Conservation (phyloP, 2,888 invertebrate species). For the Cyaniris semiargus region DNA sequence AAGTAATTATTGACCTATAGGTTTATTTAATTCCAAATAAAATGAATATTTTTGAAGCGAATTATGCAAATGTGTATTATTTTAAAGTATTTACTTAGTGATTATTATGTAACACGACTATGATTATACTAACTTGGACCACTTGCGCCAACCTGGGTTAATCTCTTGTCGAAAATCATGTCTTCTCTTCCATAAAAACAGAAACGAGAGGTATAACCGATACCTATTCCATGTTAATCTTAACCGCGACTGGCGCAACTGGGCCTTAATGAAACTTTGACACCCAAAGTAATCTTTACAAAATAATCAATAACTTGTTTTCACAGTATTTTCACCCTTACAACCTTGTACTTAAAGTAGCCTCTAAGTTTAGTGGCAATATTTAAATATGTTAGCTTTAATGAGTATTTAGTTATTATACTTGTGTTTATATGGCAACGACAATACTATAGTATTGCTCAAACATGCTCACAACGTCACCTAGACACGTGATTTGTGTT, state of each 20-base stretch:
- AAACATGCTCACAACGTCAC: constrained; percentile 69
- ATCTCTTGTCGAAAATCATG: background rate
- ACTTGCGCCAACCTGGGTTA: background rate
- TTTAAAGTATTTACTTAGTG: background rate
- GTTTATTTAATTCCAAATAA: constrained; percentile 1
- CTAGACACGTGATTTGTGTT: constrained; percentile 50
- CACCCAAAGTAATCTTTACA: constrained; percentile 19
- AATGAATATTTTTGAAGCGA: background rate
- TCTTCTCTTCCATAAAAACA: background rate
- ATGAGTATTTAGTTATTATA: constrained; percentile 44
- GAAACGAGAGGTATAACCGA: background rate
- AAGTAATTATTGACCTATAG: background rate
- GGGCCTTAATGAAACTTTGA: background rate
- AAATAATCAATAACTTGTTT: constrained; percentile 40
- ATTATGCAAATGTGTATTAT: background rate
- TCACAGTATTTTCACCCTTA: constrained; percentile 44
- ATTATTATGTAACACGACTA: background rate
- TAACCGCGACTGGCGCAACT: background rate
- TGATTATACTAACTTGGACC: background rate
- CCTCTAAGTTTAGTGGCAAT: constrained; percentile 46
- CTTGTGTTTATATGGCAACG: constrained; percentile 60
- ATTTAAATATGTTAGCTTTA: constrained; percentile 48
- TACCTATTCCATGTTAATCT: background rate
- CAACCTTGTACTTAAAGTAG: constrained; percentile 42
- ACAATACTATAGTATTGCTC: constrained; percentile 76